Evolutionary conservation across 2,888 invertebrate species (phyloP), one percentile per base, ranked within the genome.

Genomic region (Therioaphis trifolii): DNA sequence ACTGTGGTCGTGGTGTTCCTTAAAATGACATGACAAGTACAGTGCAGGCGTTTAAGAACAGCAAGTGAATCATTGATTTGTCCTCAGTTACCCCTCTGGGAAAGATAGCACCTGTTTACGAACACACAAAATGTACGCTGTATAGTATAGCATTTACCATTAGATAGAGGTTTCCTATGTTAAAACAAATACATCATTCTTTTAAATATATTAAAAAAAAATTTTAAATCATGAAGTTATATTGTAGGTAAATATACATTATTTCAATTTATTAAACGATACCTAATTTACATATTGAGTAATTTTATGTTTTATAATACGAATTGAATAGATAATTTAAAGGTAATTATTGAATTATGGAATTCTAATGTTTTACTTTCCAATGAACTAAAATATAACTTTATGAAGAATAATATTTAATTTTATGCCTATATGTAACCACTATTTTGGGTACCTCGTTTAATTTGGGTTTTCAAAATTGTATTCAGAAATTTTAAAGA

Each of bases 31-130:
- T 27, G n/a, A 78, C 40, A n/a, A n/a, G 52, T 66, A 9, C 52
- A 66, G 68, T 52, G n/a, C n/a, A n/a, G 49, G 52, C 46, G 66
- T 72, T 61, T 27, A 63, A 82, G 46, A 82, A 61, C 71, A 21
- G 43, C 61, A 24, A 72, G 72, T 43, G 58, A 72, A 82, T 82
- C 80, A 82, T 82, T 82, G 80, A 82, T 82, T 82, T 82, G 72
- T 74, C 61, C 61, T 58, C 71, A 24, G 80, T 72, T 72, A 35
- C 72, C 80, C 80, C 80, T 82, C 78, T 82, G 80, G 80, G 80
- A 82, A 82, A 74, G 72, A 63, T 24, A 72, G 61, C 80, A 82
- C 80, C 80, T 82, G 80, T 72, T 82, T 74, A 72, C 18, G 69
- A 71, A 58, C 78, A 29, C 40, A 78, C 78, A 78, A 78, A 78